Evolutionary conservation across 2,113 vertebrate genomes (phyloP).

Genomic region (Sakesphorus luctuosus): DNA sequence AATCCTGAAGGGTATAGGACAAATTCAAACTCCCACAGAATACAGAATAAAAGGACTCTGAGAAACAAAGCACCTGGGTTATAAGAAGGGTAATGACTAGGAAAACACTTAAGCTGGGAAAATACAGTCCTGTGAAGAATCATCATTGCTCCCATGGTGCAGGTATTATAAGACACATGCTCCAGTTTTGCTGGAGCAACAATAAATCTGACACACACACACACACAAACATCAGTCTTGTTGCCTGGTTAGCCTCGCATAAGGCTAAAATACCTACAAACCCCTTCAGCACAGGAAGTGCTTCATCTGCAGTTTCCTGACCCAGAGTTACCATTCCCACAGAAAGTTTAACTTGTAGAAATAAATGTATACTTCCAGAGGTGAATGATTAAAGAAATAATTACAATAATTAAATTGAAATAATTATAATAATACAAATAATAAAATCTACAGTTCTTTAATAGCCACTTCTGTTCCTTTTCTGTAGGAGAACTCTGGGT

Average conservation of each 20-base stretch:
- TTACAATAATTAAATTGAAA: background rate
- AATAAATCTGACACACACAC: background rate
- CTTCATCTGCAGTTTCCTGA: background rate
- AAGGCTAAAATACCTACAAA: background rate
- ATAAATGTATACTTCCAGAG: background rate
- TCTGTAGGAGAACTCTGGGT: background rate
- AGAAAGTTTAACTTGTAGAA: background rate
- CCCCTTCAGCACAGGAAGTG: background rate
- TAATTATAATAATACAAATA: background rate
- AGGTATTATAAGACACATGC: background rate
- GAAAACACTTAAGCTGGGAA: constrained; percentile 22
- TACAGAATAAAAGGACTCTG: background rate
- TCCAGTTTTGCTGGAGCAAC: constrained; percentile 8
- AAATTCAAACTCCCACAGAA: constrained; percentile 16
- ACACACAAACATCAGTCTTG: background rate
- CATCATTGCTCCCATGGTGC: background rate
- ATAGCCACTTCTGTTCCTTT: background rate
- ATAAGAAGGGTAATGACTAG: constrained; percentile 20
- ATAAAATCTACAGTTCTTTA: background rate
- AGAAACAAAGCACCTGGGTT: background rate
- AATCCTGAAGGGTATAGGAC: constrained; percentile 2
- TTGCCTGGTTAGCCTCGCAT: background rate
- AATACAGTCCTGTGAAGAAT: constrained; percentile 8
- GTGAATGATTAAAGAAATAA: background rate
- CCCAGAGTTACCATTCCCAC: background rate